phyloP scores from a whole-genome alignment of 2,113 vertebrate species.

The Vidua chalybeata region DNA sequence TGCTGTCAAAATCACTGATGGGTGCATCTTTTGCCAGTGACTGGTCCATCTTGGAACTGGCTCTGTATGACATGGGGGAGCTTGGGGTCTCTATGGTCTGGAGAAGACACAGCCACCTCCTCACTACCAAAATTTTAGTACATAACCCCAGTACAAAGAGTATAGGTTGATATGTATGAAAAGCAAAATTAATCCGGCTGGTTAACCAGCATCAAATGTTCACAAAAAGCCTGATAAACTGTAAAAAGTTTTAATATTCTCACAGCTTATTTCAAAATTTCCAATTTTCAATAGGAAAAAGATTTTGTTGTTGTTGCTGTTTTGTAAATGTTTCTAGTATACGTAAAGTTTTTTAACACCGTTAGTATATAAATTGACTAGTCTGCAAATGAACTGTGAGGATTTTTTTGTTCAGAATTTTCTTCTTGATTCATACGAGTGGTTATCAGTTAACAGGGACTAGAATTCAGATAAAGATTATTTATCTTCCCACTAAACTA shows the following conservation, averaged over 20 bases:
- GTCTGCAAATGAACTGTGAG: neutral
- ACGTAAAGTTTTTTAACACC: neutral
- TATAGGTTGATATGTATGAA: neutral
- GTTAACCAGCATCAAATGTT: neutral
- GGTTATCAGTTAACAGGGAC: neutral
- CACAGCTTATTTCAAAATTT: neutral
- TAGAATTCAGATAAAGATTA: neutral
- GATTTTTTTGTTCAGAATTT: neutral
- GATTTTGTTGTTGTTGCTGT: neutral
- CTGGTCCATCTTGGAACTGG: neutral
- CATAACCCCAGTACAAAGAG: neutral
- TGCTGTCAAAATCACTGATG: neutral
- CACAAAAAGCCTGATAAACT: neutral
- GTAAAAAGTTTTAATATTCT: neutral
- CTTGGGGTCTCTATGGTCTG: neutral
- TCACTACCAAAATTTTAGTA: neutral
- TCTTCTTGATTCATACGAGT: neutral
- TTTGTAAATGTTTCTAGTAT: neutral
- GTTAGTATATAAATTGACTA: neutral
- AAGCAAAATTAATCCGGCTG: neutral
- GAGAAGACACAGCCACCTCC: neutral
- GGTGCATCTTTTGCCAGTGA: neutral
- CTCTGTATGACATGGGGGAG: neutral
- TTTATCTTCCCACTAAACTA: neutral
- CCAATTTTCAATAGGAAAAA: neutral